phyloP scores from a whole-genome alignment of 2,797 vertebrate genomes.

The Mormyrops boulengeri region DNA sequence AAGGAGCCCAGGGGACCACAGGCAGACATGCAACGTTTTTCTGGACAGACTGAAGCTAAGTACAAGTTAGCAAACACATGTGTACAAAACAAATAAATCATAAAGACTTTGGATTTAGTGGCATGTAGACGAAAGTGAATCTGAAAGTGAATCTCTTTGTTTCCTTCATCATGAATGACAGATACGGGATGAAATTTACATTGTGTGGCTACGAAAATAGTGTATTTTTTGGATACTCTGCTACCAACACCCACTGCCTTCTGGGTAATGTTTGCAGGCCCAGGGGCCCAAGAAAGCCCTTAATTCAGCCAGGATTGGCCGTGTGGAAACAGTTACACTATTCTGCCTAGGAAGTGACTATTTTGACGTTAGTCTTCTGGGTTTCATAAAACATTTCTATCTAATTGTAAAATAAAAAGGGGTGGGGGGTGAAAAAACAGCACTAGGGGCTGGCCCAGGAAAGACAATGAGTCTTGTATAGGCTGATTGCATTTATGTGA shows the following conservation, averaged over 20 bases:
- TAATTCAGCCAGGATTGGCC: conserved; percentile 4
- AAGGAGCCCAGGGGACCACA: conserved; percentile 6
- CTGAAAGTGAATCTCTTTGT: conserved; percentile 16
- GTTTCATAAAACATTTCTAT: conserved; percentile 25
- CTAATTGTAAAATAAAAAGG: conserved; percentile 5
- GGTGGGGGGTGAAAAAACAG: not conserved
- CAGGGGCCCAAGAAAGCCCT: conserved; percentile 1
- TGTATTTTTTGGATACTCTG: conserved; percentile 10
- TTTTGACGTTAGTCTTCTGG: conserved; percentile 23
- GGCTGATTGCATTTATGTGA: not conserved
- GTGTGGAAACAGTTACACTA: conserved; percentile 24
- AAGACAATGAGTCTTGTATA: conserved; percentile 16
- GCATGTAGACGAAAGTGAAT: not conserved
- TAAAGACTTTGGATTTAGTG: not conserved
- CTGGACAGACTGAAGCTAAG: not conserved
- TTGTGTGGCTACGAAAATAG: conserved; percentile 16
- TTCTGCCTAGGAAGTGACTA: conserved; percentile 19
- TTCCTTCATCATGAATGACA: conserved; percentile 16
- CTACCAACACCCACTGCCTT: not conserved
- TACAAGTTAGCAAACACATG: not conserved
- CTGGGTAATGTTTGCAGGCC: conserved; percentile 18
- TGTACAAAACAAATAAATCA: not conserved
- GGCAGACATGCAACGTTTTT: not conserved
- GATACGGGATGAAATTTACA: conserved; percentile 17
- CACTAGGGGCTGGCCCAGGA: not conserved